Evolutionary conservation across 2,113 vertebrate species (phyloP), one percentile per base, ranked within the genome.

Genomic region (Pterophyllum scalare): DNA sequence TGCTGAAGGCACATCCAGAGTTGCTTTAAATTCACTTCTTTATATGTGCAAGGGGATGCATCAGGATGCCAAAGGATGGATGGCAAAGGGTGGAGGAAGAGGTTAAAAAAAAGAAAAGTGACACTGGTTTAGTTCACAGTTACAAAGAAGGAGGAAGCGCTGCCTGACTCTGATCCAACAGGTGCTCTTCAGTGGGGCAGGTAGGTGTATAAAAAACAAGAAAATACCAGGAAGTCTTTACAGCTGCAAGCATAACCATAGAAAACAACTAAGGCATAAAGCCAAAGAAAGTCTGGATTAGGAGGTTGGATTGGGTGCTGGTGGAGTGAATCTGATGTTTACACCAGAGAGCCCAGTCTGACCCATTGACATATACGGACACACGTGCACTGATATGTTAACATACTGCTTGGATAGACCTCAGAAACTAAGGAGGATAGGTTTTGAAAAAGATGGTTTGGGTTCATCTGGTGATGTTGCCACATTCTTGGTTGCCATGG

Each of bases 1-100:
- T 70, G 46, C 59, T 77, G 65, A 81, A 81, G 64, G 76, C 72
- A 64, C 28, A 88, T 64, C 22, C 43, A 60, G 31, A 61, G 3
- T 26, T 76, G 54, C 5, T 56, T 54, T 31, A 19, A 9, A 33
- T 9, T 65, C 12, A 52, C 26, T 59, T 72, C n/a, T 38, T n/a
- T 13, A n/a, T 46, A 57, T 43, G 19, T 33, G 17, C 20, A 31
- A n/a, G 12, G 52, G 26, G 14, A 52, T n/a, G 33, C 49, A 9
- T 35, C 70, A 54, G 58, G 9, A 64, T 26, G 22, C n/a, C 74
- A 58, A 57, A 72, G 14, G 43, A 62, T 20, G 43, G 60, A 61
- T 33, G 33, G 40, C 74, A 57, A 56, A 70, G 13, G 43, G 58
- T 20, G 43, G 60, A 61, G 43, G 33, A 58, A 58, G 3, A 19